phyloP scores from a whole-genome alignment of 2,888 invertebrate species.

The Didymodactylos carnosus region DNA sequence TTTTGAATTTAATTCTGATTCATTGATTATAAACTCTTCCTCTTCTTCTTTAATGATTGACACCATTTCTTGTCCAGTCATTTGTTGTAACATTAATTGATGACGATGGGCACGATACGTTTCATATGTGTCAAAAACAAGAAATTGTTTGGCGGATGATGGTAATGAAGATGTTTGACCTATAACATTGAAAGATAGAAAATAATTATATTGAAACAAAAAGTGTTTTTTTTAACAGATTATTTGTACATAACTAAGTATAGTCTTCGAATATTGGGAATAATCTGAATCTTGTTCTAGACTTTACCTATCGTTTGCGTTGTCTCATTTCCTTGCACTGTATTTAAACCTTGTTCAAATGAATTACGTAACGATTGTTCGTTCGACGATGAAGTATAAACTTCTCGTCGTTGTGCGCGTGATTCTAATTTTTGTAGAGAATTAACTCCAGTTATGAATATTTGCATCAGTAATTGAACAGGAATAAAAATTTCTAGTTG shows the following conservation, averaged over 20 bases:
- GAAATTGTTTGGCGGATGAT: not conserved
- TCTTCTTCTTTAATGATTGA: conserved; percentile 14
- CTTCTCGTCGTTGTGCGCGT: conserved; percentile 9
- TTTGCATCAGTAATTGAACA: not conserved
- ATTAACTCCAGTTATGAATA: conserved; percentile 8
- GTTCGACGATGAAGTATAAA: not conserved
- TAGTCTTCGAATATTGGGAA: too few species aligned
- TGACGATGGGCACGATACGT: conserved; percentile 13
- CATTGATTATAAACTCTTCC: conserved; percentile 14
- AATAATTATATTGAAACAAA: too few species aligned
- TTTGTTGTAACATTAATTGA: conserved; percentile 14
- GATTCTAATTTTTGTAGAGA: conserved; percentile 13
- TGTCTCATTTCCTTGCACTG: not conserved
- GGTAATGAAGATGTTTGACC: not conserved
- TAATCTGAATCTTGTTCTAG: too few species aligned
- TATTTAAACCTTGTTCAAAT: too few species aligned
- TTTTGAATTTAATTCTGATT: conserved; percentile 6
- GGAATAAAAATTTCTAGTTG: conserved; percentile 4
- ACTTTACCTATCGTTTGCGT: not conserved
- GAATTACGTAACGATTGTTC: not conserved
- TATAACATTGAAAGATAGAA: too few species aligned
- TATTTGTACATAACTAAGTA: too few species aligned
- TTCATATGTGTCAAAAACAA: conserved; percentile 15
- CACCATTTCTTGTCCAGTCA: conserved; percentile 14
- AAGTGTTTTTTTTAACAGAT: too few species aligned